These are phyloP conservation scores for Apodemus sylvaticus DNA, from an alignment of 2,113 vertebrate genomes.

Conservation along the genomic window DNA sequence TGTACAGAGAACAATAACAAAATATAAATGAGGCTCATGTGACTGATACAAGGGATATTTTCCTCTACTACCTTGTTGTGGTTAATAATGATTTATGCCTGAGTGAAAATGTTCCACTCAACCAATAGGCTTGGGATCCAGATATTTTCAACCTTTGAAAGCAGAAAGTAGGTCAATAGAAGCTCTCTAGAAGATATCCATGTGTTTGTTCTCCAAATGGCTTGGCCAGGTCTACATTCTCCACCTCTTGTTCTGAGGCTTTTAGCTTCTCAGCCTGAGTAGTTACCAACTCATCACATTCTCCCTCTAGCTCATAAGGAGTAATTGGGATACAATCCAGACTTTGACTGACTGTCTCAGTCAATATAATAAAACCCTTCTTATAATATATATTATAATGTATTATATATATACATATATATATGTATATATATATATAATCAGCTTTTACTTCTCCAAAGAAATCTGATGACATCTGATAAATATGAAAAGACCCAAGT, in stretches of 20 bases:
- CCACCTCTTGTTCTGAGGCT: background rate
- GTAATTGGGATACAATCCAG: background rate
- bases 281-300: background rate
- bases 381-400: too few relatives aligned
- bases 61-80: constrained; percentile 26
- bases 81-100: background rate
- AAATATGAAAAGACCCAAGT: background rate
- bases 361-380: background rate
- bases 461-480: background rate
- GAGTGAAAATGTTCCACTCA: background rate
- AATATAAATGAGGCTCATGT: background rate
- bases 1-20: background rate
- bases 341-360: background rate
- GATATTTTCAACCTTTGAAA: background rate
- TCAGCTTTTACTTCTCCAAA: background rate
- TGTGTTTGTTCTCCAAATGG: background rate
- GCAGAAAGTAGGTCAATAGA: background rate
- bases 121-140: too few relatives aligned
- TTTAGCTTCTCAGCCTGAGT: background rate
- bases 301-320: background rate
- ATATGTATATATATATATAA: too few relatives aligned
- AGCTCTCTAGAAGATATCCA: too few relatives aligned
- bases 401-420: too few relatives aligned
- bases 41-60: background rate
- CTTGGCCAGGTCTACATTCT: background rate